These are phyloP conservation scores for Andrena hattorfiana DNA, from an alignment of 2,888 invertebrate genomes.

Conservation along the genomic window DNA sequence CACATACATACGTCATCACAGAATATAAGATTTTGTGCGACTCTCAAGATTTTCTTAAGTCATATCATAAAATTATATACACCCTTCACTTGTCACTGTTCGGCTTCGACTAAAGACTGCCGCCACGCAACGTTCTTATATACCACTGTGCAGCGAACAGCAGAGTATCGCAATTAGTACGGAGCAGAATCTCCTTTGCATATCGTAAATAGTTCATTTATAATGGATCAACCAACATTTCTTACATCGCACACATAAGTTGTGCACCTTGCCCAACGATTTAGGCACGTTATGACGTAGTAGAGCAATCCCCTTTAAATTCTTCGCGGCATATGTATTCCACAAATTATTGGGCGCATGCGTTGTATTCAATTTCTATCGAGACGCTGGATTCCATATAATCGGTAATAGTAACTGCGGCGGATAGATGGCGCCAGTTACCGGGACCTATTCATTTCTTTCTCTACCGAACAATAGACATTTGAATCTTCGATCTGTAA, in stretches of 20 bases:
- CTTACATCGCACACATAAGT: background rate
- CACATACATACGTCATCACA: constrained; percentile 5
- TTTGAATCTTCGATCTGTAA: background rate
- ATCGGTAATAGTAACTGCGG: constrained; percentile 38
- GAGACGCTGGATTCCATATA: constrained; percentile 32
- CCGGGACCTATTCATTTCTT: constrained; percentile 11
- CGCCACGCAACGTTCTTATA: constrained; percentile 56
- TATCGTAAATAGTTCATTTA: background rate
- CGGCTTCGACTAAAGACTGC: constrained; percentile 61
- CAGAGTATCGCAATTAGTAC: constrained; percentile 45
- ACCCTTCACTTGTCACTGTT: constrained; percentile 56
- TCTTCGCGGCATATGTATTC: background rate
- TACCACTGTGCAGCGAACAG: constrained; percentile 39
- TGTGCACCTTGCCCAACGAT: background rate
- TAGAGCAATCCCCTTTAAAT: background rate
- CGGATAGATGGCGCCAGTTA: constrained; percentile 57
- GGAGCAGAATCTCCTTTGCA: constrained; percentile 3
- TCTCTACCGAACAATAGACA: constrained; percentile 20
- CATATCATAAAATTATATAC: constrained; percentile 17
- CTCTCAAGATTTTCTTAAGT: constrained; percentile 8
- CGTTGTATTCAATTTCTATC: constrained; percentile 17
- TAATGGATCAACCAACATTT: background rate
- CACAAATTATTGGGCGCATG: constrained; percentile 33
- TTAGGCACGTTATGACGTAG: background rate
- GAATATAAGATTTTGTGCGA: background rate